Evolutionary conservation across 2,888 invertebrate genomes (phyloP).

Genomic region (Bugula neritina): DNA sequence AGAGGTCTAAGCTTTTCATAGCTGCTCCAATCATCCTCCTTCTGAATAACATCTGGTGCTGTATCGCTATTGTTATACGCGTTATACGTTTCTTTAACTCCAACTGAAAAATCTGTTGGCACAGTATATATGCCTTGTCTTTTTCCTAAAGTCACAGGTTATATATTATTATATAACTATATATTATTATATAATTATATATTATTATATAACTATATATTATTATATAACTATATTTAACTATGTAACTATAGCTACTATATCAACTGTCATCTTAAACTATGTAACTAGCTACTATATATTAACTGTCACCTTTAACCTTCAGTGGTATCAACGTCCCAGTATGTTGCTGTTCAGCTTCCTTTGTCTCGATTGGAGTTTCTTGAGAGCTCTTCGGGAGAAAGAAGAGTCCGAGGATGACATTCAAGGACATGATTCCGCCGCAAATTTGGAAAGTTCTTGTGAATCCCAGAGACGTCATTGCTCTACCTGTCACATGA

Average conservation of each 20-base stretch:
- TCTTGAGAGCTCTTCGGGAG: neutral
- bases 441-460: neutral
- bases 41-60: too few species aligned
- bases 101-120: neutral
- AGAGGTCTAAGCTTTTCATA: neutral
- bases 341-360: neutral
- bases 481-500: neutral
- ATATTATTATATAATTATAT: neutral
- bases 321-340: neutral
- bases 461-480: neutral
- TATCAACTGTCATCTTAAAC: too few species aligned
- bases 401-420: neutral
- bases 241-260: too few species aligned
- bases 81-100: neutral
- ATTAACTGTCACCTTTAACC: neutral
- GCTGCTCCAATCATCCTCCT: too few species aligned
- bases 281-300: too few species aligned
- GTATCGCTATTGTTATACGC: neutral
- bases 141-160: neutral
- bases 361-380: neutral
- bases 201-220: neutral
- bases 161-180: neutral
- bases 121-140: constrained; percentile 13
- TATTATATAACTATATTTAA: neutral
- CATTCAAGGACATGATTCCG: neutral